Conservation (phyloP, 2,113 vertebrate genomes). For the Oenanthe oenanthe region DNA sequence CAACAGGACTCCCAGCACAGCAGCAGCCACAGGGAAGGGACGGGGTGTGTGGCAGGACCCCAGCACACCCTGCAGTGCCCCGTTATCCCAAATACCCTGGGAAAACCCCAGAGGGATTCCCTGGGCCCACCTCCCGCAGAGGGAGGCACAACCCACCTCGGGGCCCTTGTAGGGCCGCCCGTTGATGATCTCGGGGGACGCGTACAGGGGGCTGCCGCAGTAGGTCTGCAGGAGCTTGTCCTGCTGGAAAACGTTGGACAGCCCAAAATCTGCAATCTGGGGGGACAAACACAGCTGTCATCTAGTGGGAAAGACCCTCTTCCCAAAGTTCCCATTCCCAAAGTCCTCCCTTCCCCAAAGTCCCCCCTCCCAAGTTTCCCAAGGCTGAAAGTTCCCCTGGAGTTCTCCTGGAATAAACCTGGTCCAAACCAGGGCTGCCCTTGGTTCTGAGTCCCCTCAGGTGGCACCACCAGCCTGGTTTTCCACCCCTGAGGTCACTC, state of each 20-base stretch:
- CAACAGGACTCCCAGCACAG: rapidly evolving
- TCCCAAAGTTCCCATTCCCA: too few relatives aligned
- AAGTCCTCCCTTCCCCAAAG: too few relatives aligned
- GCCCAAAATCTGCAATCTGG: conserved; percentile 96
- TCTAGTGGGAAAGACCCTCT: rapidly evolving
- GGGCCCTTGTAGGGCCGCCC: conserved; percentile 91
- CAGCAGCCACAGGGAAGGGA: rapidly evolving
- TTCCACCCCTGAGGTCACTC: not conserved
- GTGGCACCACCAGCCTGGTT: not conserved
- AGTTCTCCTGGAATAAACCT: not conserved
- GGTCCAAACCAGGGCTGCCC: not conserved
- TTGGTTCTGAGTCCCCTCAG: not conserved
- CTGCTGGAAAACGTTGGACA: conserved; percentile 91
- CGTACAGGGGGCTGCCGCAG: conserved; percentile 95
- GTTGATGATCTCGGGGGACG: conserved; percentile 94
- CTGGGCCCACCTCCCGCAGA: too few relatives aligned
- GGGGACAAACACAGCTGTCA: not conserved
- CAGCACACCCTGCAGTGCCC: rapidly evolving
- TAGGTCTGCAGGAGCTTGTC: conserved; percentile 92
- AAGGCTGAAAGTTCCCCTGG: not conserved
- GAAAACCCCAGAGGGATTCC: rapidly evolving
- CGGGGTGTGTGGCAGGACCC: rapidly evolving
- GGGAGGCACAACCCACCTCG: conserved; percentile 65
- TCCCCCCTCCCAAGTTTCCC: not conserved
- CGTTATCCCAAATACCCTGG: rapidly evolving